Evolutionary conservation across 2,113 vertebrate species (phyloP).

Genomic region (Sorex fumeus): DNA sequence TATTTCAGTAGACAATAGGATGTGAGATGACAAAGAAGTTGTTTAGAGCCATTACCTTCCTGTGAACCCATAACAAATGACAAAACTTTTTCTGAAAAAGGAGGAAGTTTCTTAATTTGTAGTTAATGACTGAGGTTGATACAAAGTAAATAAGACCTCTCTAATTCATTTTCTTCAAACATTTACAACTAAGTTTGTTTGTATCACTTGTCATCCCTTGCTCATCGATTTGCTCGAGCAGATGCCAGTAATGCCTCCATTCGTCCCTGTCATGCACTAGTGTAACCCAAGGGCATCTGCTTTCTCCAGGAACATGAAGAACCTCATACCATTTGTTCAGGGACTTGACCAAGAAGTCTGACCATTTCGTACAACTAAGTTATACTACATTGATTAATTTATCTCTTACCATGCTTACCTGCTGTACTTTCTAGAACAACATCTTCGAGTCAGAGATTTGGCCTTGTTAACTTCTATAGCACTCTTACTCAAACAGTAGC

Average conservation of each 20-base stretch:
- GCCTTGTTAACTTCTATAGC: neutral
- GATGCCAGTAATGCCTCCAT: too few relatives aligned
- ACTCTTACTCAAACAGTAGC: neutral
- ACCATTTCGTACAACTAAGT: neutral
- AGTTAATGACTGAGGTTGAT: neutral
- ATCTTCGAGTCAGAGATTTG: neutral
- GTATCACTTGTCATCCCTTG: too few relatives aligned
- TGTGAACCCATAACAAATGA: conserved; percentile 25
- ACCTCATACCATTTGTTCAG: too few relatives aligned
- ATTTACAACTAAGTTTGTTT: neutral
- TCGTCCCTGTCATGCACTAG: too few relatives aligned
- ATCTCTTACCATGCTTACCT: neutral
- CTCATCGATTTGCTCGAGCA: too few relatives aligned
- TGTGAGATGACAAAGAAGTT: neutral
- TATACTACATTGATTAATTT: neutral
- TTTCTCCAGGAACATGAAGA: too few relatives aligned
- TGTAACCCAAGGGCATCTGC: too few relatives aligned
- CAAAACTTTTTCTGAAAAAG: neutral
- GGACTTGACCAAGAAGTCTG: too few relatives aligned
- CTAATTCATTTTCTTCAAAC: conserved; percentile 49
- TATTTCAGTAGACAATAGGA: neutral
- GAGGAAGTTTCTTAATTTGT: neutral
- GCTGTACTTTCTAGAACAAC: neutral
- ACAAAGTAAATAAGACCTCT: conserved; percentile 30
- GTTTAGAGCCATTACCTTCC: neutral